Evolutionary conservation across 2,888 invertebrate species (phyloP).

Genomic region (Choreutis nemorana): DNA sequence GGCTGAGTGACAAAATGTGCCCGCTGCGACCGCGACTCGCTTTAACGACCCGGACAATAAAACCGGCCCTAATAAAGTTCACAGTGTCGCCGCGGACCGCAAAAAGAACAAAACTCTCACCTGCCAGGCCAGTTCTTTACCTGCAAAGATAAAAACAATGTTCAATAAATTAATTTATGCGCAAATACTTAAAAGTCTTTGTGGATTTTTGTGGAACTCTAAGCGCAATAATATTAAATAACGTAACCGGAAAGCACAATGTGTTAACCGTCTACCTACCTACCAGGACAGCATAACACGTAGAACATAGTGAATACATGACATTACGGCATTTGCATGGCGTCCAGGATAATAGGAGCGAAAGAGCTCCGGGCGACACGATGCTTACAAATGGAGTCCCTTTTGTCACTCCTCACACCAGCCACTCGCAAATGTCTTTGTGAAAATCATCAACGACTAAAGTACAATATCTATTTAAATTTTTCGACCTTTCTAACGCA

Average conservation of each 20-base stretch:
- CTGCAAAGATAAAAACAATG: constrained; percentile 44
- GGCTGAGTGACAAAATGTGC: constrained; percentile 20
- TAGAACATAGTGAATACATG: too few species aligned
- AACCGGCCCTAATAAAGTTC: constrained; percentile 46
- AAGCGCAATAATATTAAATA: too few species aligned
- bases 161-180: too few species aligned
- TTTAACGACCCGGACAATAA: constrained; percentile 27
- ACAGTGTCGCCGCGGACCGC: constrained; percentile 36
- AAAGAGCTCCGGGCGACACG: constrained; percentile 18
- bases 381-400: constrained; percentile 25
- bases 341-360: constrained; percentile 22
- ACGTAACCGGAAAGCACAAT: too few species aligned
- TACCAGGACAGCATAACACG: too few species aligned
- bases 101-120: constrained; percentile 43
- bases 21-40: constrained; percentile 16
- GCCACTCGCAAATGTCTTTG: constrained; percentile 17
- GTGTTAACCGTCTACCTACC: too few species aligned
- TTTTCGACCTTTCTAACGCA: too few species aligned
- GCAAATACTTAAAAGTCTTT: too few species aligned
- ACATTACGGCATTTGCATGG: too few species aligned
- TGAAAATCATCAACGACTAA: constrained; percentile 9
- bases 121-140: constrained; percentile 37
- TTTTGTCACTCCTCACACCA: constrained; percentile 17
- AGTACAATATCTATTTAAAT: too few species aligned
- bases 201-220: too few species aligned